Evolutionary conservation across 92 coral and sea anemone species (phyloP).

Genomic region (Heteractis magnifica): DNA sequence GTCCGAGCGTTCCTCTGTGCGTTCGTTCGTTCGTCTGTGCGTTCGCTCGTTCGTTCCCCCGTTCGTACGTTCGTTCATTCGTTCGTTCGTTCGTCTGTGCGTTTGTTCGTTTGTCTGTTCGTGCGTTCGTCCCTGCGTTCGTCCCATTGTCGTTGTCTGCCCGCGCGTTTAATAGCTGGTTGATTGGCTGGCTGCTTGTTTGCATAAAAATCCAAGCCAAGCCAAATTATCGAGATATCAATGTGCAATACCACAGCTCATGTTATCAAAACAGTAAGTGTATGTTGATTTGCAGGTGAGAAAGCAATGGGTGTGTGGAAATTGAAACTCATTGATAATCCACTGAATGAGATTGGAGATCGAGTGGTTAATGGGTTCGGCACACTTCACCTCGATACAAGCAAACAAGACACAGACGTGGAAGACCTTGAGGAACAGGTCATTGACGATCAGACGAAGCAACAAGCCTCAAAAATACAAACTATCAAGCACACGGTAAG

Average conservation of each 20-base stretch:
- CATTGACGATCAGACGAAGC: conserved; percentile 97
- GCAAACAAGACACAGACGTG: conserved; percentile 95
- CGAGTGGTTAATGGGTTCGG: conserved; percentile 85
- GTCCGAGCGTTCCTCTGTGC: not conserved
- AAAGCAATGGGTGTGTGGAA: conserved; percentile 92
- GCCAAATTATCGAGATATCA: too few relatives aligned
- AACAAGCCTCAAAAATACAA: conserved; percentile 73
- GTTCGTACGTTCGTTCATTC: too few relatives aligned
- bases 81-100: not conserved
- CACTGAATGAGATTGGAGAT: conserved; percentile 89
- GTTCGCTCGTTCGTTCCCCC: not conserved
- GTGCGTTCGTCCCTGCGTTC: not conserved
- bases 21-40: not conserved
- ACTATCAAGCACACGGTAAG: conserved; percentile 68
- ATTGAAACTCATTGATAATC: conserved; percentile 85
- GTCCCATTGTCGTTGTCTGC: not conserved
- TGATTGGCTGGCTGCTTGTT: not conserved
- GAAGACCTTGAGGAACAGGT: conserved; percentile 98
- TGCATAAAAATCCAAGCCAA: not conserved
- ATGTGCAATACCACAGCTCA: not conserved
- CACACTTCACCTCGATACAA: conserved; percentile 91
- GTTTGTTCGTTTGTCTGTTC: not conserved
- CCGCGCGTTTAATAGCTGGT: not conserved
- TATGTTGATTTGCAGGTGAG: conserved; percentile 55
- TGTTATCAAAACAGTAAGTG: not conserved